Evolutionary conservation across 2,888 invertebrate genomes (phyloP).

Genomic region (Ellobium chinense): DNA sequence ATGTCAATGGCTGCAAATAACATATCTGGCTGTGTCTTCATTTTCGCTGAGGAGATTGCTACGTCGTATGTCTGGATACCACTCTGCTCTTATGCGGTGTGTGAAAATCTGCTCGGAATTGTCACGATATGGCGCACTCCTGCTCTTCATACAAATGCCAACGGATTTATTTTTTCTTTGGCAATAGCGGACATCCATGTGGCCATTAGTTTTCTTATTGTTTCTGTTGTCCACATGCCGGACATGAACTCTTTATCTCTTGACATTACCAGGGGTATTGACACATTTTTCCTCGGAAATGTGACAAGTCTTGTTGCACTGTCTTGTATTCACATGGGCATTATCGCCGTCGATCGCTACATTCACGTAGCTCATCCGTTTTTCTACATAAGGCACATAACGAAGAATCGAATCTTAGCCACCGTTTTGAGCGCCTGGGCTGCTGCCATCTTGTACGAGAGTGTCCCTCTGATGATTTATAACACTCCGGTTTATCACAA

Average conservation of each 20-base stretch:
- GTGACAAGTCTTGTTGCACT: not conserved
- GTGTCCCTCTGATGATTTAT: not conserved
- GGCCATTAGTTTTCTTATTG: not conserved
- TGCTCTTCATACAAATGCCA: not conserved
- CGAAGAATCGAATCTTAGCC: not conserved
- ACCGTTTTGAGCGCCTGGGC: not conserved
- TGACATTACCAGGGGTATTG: not conserved
- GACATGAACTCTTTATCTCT: not conserved
- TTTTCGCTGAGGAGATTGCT: not conserved
- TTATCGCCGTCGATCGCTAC: conserved; percentile 29
- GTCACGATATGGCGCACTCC: not conserved
- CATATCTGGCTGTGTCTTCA: no score
- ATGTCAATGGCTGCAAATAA: no score
- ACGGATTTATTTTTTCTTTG: not conserved
- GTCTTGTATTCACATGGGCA: not conserved
- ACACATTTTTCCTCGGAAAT: not conserved
- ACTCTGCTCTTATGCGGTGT: not conserved
- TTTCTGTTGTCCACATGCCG: not conserved
- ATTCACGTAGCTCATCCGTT: conserved; percentile 16
- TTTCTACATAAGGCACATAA: not conserved
- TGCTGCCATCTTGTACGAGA: not conserved
- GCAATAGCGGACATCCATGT: not conserved
- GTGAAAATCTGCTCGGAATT: not conserved
- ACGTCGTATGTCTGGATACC: not conserved
- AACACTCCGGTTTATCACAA: not conserved